Evolutionary conservation across 2,888 invertebrate genomes (phyloP).

Genomic region (Phorcus lineatus): DNA sequence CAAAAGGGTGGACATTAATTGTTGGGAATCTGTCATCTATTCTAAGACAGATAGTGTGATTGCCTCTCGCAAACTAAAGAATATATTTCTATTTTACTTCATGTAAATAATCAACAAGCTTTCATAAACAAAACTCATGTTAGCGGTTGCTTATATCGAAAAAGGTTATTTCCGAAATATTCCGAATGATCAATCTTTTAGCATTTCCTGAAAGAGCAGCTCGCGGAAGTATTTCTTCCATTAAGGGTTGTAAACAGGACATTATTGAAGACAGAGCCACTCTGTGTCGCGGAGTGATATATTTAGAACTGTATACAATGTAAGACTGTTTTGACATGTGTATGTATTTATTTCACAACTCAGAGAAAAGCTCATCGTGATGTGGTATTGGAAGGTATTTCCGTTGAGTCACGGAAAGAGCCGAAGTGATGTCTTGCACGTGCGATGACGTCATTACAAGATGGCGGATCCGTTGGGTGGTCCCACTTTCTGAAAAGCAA

Average conservation of each 20-base stretch:
- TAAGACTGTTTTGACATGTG: background rate
- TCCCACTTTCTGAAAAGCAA: background rate
- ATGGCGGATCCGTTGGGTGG: background rate
- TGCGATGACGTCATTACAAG: conserved; percentile 9
- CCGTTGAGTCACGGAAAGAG: conserved; percentile 24
- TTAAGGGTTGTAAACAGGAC: background rate
- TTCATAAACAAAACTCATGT: no score
- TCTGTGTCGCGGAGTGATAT: background rate
- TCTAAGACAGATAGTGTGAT: no score
- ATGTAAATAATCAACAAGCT: no score
- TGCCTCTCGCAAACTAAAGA: no score
- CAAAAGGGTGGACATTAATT: no score
- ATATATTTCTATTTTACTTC: no score
- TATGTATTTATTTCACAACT: background rate
- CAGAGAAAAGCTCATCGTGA: background rate
- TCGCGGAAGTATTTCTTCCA: background rate
- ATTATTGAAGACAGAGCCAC: background rate
- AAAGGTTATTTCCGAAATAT: background rate
- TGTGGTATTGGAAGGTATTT: background rate
- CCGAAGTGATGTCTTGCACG: conserved; percentile 16
- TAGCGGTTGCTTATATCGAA: no score
- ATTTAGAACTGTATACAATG: conserved; percentile 2
- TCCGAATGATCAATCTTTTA: background rate
- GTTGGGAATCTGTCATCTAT: no score
- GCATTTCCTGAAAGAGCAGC: background rate